Percentiles rank a stretch among this genome's conserved stretches.
phyloP scores from a whole-genome alignment of 35 echinoderm and acorn worm genomes.

The Patiria miniata region DNA sequence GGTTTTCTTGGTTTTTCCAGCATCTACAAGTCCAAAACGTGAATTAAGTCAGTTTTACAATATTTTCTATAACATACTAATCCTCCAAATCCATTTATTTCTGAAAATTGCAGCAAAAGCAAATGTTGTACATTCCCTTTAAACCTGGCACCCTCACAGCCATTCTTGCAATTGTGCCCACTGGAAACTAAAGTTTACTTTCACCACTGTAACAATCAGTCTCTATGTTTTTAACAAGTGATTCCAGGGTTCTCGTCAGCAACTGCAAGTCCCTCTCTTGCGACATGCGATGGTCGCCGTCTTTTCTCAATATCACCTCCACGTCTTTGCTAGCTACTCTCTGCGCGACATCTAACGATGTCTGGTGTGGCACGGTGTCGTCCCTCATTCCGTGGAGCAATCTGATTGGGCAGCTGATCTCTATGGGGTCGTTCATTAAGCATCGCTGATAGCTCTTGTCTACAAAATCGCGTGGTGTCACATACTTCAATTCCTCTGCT shows the following conservation, averaged over 20 bases:
- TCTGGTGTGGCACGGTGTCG: slow-evolving; percentile 48
- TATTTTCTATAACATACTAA: too few species aligned
- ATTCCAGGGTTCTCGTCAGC: slow-evolving; percentile 36
- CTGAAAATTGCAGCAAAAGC: too few species aligned
- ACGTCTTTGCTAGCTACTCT: slow-evolving; percentile 67
- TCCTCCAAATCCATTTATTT: too few species aligned
- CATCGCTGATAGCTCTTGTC: slow-evolving; percentile 41
- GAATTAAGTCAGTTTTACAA: too few species aligned
- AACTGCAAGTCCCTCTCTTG: slow-evolving; percentile 37
- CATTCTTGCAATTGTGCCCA: too few species aligned
- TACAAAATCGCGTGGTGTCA: slow-evolving; percentile 47
- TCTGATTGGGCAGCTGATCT: slow-evolving; percentile 44
- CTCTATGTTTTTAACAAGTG: not conserved
- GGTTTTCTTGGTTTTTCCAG: too few species aligned
- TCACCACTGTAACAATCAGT: too few species aligned
- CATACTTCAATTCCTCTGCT: not conserved
- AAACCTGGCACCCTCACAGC: too few species aligned
- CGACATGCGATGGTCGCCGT: slow-evolving; percentile 65
- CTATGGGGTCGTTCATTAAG: slow-evolving; percentile 26
- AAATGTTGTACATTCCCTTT: too few species aligned
- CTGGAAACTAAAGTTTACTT: too few species aligned
- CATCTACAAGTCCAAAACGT: too few species aligned
- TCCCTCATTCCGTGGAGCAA: slow-evolving; percentile 81
- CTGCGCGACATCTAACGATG: slow-evolving; percentile 40
- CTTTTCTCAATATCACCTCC: slow-evolving; percentile 57